Base-by-base conservation (phyloP, 2,113 vertebrate genomes). In the Saccopteryx leptura region DNA sequence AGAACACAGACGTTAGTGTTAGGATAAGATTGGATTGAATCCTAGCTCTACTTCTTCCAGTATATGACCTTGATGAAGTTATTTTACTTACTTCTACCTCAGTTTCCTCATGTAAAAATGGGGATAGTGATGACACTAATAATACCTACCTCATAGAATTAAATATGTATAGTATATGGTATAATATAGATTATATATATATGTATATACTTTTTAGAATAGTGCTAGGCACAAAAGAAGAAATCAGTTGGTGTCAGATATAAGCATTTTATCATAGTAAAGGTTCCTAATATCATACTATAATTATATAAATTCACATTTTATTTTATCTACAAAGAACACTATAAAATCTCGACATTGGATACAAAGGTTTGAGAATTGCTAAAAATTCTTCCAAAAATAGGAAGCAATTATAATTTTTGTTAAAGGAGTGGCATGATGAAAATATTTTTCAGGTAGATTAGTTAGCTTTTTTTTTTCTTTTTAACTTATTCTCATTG, bases 241-340 rank as follows among this genome's bases (percentile, higher is more conserved):
- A 7, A 28, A 81, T 24, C 11, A 71, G 33, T 81, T 63, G 39
- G 24, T 63, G 39, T 79, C 60, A 80, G 18, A 18, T 60, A 46
- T 83, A 52, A 84, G 74, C 50, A 76, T 79, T 93, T 87, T 65
- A 91, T 33, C 63, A n/a, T 39, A 80, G 28, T 24, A 74, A 74
- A 65, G 75, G 7, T 33, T 7, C 28, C 26, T 75, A 63, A 63
- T 54, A 58, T 75, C 65, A 39, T 81, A 31, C 26, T 18, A 26
- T 72, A 83, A 72, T 87, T 50, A 76, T 90, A 17, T 54, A 8
- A 52, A 86, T 46, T 60, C 76, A 31, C 1, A 79, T 33, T 82
- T 79, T 79, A 28, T 93, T 56, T 9, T 50, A 50, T 83, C 18
- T 56, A 79, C 50, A 68, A 83, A 91, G 31, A 83, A 26, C 4